Conservation (phyloP, 2,888 invertebrate genomes). For the Diarsia rubi region DNA sequence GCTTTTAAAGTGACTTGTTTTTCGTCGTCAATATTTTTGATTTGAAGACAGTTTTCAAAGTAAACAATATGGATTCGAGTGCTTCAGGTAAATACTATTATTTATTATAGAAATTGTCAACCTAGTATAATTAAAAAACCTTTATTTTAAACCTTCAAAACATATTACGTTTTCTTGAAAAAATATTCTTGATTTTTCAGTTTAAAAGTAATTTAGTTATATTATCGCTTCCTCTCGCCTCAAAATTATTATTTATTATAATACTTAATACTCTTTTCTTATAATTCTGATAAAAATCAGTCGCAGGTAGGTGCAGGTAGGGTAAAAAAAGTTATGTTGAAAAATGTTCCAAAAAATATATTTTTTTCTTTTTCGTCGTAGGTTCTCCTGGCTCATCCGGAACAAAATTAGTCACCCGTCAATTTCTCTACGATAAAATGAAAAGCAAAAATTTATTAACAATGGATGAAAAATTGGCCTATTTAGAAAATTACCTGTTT, state of each 20-base stretch:
- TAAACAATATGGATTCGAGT: constrained; percentile 20
- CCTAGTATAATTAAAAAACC: neutral
- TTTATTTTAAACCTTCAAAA: neutral
- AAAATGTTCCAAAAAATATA: constrained; percentile 2
- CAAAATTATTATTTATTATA: constrained; percentile 2
- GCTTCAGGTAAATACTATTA: constrained; percentile 8
- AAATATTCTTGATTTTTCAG: constrained; percentile 9
- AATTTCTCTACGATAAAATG: no score
- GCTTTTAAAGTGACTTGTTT: constrained; percentile 15
- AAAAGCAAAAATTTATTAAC: no score
- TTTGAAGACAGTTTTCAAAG: constrained; percentile 15
- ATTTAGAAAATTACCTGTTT: no score
- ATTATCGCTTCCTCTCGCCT: constrained; percentile 11
- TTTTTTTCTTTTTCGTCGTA: constrained; percentile 13
- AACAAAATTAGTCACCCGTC: no score
- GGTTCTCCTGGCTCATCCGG: constrained; percentile 16
- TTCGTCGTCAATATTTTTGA: constrained; percentile 22
- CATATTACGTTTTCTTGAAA: constrained; percentile 10
- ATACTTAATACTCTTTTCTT: constrained; percentile 12
- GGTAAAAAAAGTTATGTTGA: constrained; percentile 11
- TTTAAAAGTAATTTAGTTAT: constrained; percentile 7
- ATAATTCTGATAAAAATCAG: constrained; percentile 12
- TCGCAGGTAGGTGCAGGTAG: constrained; percentile 4
- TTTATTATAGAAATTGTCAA: constrained; percentile 3
- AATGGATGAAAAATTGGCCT: no score